phyloP scores from a whole-genome alignment of 2,888 invertebrate species.

The Phasia obesa region DNA sequence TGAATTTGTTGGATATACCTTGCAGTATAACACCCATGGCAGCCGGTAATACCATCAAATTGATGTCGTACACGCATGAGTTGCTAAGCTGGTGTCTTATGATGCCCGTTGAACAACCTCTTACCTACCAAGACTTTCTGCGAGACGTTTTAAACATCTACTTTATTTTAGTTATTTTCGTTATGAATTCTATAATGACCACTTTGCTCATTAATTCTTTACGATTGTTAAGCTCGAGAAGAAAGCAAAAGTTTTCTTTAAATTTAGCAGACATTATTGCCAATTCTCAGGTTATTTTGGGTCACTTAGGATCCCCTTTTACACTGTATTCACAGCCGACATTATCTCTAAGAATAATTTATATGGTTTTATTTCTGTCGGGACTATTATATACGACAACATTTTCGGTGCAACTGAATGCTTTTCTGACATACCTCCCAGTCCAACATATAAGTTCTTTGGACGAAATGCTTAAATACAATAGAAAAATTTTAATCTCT shows the following conservation, averaged over 20 bases:
- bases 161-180: slow-evolving; percentile 15
- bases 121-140: slow-evolving; percentile 55
- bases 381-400: too few species aligned
- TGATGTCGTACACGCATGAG: slow-evolving; percentile 65
- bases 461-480: not conserved
- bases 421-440: too few species aligned
- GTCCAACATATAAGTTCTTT: too few species aligned
- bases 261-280: slow-evolving; percentile 29
- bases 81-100: slow-evolving; percentile 58
- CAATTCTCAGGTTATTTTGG: too few species aligned
- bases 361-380: too few species aligned
- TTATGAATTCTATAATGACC: slow-evolving; percentile 57
- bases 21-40: slow-evolving; percentile 61
- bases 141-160: slow-evolving; percentile 9
- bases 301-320: too few species aligned
- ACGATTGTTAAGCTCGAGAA: slow-evolving; percentile 6
- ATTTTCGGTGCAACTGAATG: too few species aligned
- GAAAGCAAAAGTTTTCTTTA: slow-evolving; percentile 4
- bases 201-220: slow-evolving; percentile 27
- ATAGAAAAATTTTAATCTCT: slow-evolving; percentile 35
- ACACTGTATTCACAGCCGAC: too few species aligned
- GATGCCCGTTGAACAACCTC: slow-evolving; percentile 66
- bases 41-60: slow-evolving; percentile 19
- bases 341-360: too few species aligned
- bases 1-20: slow-evolving; percentile 57